A percentile compares a stretch with the other conserved stretches of the same genome.
Evolutionary conservation across 2,113 vertebrate genomes (phyloP).

Genomic region (Erinaceus europaeus): DNA sequence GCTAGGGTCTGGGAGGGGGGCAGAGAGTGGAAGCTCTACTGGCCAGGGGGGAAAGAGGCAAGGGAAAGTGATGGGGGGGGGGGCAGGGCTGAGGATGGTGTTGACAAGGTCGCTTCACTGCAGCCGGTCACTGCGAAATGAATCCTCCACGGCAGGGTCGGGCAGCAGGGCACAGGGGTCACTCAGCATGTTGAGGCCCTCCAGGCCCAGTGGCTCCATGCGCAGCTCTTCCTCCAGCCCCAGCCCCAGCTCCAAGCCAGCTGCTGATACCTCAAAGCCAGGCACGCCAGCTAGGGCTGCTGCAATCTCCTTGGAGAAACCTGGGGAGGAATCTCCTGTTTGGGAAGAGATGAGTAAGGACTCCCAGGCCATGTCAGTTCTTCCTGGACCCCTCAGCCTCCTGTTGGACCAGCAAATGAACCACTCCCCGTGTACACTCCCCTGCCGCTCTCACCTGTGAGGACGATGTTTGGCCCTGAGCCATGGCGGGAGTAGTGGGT

Average conservation of each 20-base stretch:
- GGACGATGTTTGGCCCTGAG: slow-evolving; percentile 89
- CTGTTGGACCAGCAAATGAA: accelerated
- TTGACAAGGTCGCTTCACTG: slow-evolving; percentile 81
- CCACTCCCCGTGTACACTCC: neutral
- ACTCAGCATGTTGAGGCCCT: slow-evolving; percentile 87
- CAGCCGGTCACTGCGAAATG: slow-evolving; percentile 91
- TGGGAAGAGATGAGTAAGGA: neutral
- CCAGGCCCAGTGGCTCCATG: slow-evolving; percentile 90
- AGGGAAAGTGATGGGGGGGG: slow-evolving; percentile 29
- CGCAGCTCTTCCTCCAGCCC: slow-evolving; percentile 88
- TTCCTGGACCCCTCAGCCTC: neutral
- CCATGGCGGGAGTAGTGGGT: slow-evolving; percentile 82
- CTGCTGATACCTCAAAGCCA: slow-evolving; percentile 89
- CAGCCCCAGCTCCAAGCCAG: slow-evolving; percentile 79
- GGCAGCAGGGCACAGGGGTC: slow-evolving; percentile 92
- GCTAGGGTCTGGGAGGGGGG: too few relatives aligned
- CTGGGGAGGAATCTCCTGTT: slow-evolving; percentile 86
- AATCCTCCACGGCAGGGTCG: slow-evolving; percentile 92
- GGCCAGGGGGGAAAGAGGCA: slow-evolving; percentile 55
- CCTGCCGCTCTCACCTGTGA: slow-evolving; percentile 81
- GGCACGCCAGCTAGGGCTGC: slow-evolving; percentile 90
- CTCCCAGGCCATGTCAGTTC: neutral
- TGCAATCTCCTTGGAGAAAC: slow-evolving; percentile 93
- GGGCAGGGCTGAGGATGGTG: neutral
- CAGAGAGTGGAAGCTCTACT: slow-evolving; percentile 61